Conservation (phyloP, 2,888 invertebrate species). For the Tyria jacobaeae region DNA sequence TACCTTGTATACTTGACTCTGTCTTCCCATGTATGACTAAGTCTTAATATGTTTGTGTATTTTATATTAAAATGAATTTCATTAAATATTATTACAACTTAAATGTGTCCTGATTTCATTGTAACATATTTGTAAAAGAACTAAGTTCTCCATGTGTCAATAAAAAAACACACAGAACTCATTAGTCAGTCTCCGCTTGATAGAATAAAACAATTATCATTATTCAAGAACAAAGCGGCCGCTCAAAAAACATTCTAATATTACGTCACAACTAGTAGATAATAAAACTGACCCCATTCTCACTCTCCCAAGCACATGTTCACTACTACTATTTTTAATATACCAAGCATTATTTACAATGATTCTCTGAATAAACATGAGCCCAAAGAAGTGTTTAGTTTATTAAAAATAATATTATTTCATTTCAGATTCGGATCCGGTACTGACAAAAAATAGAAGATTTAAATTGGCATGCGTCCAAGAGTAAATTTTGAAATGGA, state of each 20-base stretch:
- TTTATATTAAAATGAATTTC: too few relatives aligned
- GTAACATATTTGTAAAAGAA: not conserved
- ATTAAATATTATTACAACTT: too few relatives aligned
- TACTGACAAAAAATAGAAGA: conserved; percentile 44
- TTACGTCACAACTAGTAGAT: conserved; percentile 32
- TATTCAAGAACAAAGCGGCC: conserved; percentile 19
- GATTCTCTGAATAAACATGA: conserved; percentile 25
- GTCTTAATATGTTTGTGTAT: too few relatives aligned
- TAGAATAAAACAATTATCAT: not conserved
- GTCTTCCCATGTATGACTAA: too few relatives aligned
- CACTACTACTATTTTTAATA: conserved; percentile 38
- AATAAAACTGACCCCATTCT: conserved; percentile 47
- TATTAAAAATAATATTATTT: conserved; percentile 61
- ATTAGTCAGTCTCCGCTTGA: not conserved
- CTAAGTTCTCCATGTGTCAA: not conserved
- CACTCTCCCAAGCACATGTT: conserved; percentile 39
- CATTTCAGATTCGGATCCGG: conserved; percentile 69
- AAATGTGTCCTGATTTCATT: too few relatives aligned
- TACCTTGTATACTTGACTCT: too few relatives aligned
- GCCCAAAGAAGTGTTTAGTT: conserved; percentile 54
- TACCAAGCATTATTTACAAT: conserved; percentile 35
- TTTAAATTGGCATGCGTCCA: conserved; percentile 64
- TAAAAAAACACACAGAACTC: not conserved
- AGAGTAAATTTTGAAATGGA: conserved; percentile 53
- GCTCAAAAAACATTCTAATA: conserved; percentile 19